phyloP scores from a whole-genome alignment of 2,888 invertebrate species.

The Habrosyne pyritoides region DNA sequence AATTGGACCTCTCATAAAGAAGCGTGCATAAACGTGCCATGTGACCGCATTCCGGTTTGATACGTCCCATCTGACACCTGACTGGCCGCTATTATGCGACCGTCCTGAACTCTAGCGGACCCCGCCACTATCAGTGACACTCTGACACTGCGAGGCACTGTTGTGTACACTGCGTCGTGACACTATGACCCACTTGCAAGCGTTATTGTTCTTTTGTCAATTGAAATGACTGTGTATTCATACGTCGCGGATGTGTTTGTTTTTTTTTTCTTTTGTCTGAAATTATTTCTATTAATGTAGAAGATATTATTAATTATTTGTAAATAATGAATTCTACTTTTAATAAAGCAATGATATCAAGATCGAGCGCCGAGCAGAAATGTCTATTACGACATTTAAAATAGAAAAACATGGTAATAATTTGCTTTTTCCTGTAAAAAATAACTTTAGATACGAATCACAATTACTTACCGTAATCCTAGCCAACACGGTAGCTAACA shows the following conservation, averaged over 20 bases:
- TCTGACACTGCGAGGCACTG: constrained; percentile 57
- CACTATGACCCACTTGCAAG: constrained; percentile 68
- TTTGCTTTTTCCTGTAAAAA: neutral
- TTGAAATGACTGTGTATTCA: constrained; percentile 34
- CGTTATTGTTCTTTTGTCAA: constrained; percentile 62
- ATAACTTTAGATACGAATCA: constrained; percentile 4
- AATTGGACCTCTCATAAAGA: constrained; percentile 23
- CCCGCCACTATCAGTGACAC: constrained; percentile 55
- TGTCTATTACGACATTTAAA: neutral
- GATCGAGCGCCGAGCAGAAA: neutral
- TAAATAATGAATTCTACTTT: neutral
- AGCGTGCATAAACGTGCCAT: constrained; percentile 19
- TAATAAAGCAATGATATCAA: neutral
- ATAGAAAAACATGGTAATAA: neutral
- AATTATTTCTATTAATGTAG: constrained; percentile 11
- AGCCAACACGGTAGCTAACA: constrained; percentile 41
- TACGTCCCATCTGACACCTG: constrained; percentile 35
- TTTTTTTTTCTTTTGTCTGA: constrained; percentile 17
- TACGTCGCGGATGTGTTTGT: constrained; percentile 20
- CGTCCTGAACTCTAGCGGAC: constrained; percentile 47
- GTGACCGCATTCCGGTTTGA: constrained; percentile 44
- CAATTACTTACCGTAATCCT: constrained; percentile 32
- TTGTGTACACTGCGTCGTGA: constrained; percentile 42
- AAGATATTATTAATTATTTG: neutral
- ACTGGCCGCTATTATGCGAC: constrained; percentile 48